Evolutionary conservation across 2,797 vertebrate genomes (phyloP).

Genomic region (Glossophaga mutica): DNA sequence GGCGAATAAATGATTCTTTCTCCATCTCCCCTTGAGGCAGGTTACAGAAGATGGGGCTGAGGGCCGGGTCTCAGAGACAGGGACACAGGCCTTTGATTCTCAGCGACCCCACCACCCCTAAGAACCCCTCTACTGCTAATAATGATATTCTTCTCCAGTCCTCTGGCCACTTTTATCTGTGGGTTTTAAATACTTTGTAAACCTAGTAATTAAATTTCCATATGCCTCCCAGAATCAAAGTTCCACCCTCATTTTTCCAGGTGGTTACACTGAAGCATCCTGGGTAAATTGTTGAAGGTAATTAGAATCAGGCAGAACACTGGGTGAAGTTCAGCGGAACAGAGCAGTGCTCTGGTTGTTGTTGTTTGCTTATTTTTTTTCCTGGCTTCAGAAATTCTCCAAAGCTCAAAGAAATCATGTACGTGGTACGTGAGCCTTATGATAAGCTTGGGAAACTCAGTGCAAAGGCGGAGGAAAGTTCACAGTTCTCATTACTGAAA

Average conservation of each 20-base stretch:
- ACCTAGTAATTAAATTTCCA: constrained; percentile 53
- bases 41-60: not conserved
- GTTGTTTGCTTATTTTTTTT: constrained; percentile 5
- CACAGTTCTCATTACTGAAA: not conserved
- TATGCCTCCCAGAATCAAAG: constrained; percentile 48
- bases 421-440: not conserved
- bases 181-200: constrained; percentile 46
- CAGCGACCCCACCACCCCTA: not conserved
- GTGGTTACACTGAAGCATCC: constrained; percentile 30
- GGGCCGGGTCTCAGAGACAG: not conserved
- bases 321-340: not conserved
- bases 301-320: constrained; percentile 19
- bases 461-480: not conserved
- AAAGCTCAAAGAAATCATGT: not conserved
- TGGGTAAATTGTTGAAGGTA: constrained; percentile 33
- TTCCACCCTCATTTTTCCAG: constrained; percentile 48
- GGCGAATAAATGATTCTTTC: constrained; percentile 54
- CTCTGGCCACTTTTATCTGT: constrained; percentile 24
- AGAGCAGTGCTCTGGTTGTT: not conserved
- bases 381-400: constrained; percentile 7
- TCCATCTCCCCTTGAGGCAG: not conserved
- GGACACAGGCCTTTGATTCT: not conserved
- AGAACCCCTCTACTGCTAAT: not conserved
- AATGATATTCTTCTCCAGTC: not conserved
- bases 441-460: not conserved